A percentile compares a stretch with the other conserved stretches of the same genome.
Conservation (phyloP, 2,888 invertebrate genomes). For the Drosophila infuscata region DNA sequence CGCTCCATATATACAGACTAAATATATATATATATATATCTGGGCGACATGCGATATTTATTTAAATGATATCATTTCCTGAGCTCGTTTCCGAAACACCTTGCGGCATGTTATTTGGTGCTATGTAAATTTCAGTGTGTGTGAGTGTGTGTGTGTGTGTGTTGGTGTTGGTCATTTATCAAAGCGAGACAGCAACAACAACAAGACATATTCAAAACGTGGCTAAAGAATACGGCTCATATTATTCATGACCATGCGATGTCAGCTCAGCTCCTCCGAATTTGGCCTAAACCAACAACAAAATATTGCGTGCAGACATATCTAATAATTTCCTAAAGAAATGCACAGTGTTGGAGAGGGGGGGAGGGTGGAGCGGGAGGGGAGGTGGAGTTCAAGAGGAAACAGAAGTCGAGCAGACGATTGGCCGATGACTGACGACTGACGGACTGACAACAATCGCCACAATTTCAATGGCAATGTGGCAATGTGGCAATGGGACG, state of each 20-base stretch:
- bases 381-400: conserved; percentile 36
- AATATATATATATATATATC: conserved; percentile 9
- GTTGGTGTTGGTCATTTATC: conserved; percentile 56
- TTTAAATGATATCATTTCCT: conserved; percentile 69
- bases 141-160: conserved; percentile 1
- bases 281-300: conserved; percentile 60
- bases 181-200: conserved; percentile 24
- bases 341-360: conserved; percentile 18
- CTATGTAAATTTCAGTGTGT: conserved; percentile 62
- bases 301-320: conserved; percentile 74
- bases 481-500: conserved; percentile 25
- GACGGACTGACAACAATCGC: background rate
- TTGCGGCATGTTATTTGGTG: conserved; percentile 42
- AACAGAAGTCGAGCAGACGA: conserved; percentile 65
- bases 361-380: background rate
- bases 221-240: conserved; percentile 38
- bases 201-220: conserved; percentile 65
- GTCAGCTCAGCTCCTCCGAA: conserved; percentile 30
- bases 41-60: conserved; percentile 64
- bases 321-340: conserved; percentile 60
- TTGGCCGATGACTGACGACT: conserved; percentile 49
- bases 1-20: conserved; percentile 39
- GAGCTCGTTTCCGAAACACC: conserved; percentile 53
- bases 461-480: conserved; percentile 15
- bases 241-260: conserved; percentile 57